A percentile compares a stretch with the other conserved stretches of the same genome.
Evolutionary conservation across 1,140 invertebrate genomes (phyloP).

Genomic region (Sarcophaga peregrina): DNA sequence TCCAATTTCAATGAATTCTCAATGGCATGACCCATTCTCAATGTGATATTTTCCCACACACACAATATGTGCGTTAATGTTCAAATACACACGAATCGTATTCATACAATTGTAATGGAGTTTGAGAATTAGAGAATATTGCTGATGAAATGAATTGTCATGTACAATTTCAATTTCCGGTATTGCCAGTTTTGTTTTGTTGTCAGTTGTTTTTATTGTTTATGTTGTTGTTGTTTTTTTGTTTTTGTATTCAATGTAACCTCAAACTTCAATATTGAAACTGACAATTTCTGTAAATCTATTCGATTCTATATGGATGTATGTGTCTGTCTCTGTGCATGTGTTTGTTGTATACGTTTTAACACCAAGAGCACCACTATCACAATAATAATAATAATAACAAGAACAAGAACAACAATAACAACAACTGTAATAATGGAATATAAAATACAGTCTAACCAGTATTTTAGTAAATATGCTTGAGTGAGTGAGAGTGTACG

Average conservation of each 20-base stretch:
- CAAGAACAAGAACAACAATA: no score
- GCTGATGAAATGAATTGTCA: slow-evolving; percentile 66
- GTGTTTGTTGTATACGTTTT: no score
- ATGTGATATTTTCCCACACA: neutral
- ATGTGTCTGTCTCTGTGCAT: neutral
- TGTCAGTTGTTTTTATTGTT: no score
- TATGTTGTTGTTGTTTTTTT: neutral
- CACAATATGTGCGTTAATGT: neutral
- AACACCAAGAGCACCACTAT: no score
- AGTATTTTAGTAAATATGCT: no score
- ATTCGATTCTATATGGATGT: no score
- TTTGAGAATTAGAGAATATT: slow-evolving; percentile 50
- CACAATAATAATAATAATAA: no score
- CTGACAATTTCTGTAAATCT: neutral
- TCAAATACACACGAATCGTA: neutral
- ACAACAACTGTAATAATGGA: no score
- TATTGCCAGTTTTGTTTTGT: slow-evolving; percentile 47
- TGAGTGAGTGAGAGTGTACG: neutral
- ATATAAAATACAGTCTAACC: no score
- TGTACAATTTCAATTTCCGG: slow-evolving; percentile 65
- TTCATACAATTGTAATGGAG: neutral
- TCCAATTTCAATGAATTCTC: neutral
- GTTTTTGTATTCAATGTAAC: neutral
- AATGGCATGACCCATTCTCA: neutral
- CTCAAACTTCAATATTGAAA: slow-evolving; percentile 18